phyloP scores from a whole-genome alignment of 2,113 vertebrate species.

The Hydrochoerus hydrochaeris region DNA sequence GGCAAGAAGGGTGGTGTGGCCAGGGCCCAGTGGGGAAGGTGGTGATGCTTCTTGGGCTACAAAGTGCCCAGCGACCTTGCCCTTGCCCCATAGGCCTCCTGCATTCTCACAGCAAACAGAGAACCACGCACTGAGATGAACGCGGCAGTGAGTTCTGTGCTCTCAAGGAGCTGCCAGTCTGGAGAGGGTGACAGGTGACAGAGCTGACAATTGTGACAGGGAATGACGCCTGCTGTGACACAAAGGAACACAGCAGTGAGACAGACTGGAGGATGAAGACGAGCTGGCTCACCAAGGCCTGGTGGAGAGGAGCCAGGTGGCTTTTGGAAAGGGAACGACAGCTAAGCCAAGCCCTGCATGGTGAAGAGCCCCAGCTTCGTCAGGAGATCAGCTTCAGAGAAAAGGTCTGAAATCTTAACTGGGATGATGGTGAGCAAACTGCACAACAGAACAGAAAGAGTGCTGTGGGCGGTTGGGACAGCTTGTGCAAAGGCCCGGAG shows the following conservation, averaged over 20 bases:
- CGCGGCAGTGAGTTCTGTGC: background rate
- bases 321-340: background rate
- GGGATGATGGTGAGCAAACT: accelerated
- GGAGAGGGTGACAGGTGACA: background rate
- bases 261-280: accelerated
- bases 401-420: background rate
- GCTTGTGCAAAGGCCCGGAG: background rate
- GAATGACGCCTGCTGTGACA: accelerated
- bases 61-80: background rate
- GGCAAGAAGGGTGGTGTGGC: accelerated
- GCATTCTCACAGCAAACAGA: background rate
- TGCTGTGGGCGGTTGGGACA: background rate
- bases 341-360: background rate
- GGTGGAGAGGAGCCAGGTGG: background rate
- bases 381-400: background rate
- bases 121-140: background rate
- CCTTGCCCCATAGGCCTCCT: accelerated
- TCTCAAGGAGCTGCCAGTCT: background rate
- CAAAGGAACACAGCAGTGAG: background rate
- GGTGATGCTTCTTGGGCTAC: background rate
- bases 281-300: background rate
- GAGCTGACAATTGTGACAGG: accelerated
- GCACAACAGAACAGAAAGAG: background rate
- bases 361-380: accelerated
- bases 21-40: background rate